Evolutionary conservation across 2,888 invertebrate genomes (phyloP).

Genomic region (Vesta saturnalis): DNA sequence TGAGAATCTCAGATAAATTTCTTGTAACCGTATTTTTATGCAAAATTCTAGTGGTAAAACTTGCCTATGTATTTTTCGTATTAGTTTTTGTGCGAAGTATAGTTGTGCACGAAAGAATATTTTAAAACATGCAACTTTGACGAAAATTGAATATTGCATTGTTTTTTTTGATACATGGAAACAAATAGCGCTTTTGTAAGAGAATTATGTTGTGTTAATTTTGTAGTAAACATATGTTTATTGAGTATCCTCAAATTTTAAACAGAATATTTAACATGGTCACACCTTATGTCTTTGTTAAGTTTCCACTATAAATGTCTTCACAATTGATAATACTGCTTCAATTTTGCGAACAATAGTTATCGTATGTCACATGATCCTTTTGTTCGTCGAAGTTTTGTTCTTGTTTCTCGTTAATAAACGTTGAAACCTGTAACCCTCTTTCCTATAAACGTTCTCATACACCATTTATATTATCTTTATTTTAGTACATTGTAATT

Average conservation of each 20-base stretch:
- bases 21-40: too few species aligned
- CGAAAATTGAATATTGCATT: too few species aligned
- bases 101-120: too few species aligned
- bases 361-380: slow-evolving; percentile 54
- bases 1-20: too few species aligned
- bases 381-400: slow-evolving; percentile 49
- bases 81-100: too few species aligned
- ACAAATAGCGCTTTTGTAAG: too few species aligned
- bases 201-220: not conserved
- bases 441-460: slow-evolving; percentile 52
- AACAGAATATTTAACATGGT: not conserved
- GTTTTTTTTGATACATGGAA: too few species aligned
- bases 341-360: slow-evolving; percentile 51
- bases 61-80: too few species aligned
- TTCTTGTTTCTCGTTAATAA: slow-evolving; percentile 46
- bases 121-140: too few species aligned
- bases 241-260: too few species aligned
- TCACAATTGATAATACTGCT: slow-evolving; percentile 53
- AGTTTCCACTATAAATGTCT: slow-evolving; percentile 41
- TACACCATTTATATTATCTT: slow-evolving; percentile 34
- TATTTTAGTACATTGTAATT: not conserved
- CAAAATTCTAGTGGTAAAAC: too few species aligned
- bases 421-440: slow-evolving; percentile 49
- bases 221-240: not conserved
- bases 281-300: not conserved